Evolutionary conservation across 2,113 vertebrate genomes (phyloP).

Genomic region (Ochotona curzoniae): DNA sequence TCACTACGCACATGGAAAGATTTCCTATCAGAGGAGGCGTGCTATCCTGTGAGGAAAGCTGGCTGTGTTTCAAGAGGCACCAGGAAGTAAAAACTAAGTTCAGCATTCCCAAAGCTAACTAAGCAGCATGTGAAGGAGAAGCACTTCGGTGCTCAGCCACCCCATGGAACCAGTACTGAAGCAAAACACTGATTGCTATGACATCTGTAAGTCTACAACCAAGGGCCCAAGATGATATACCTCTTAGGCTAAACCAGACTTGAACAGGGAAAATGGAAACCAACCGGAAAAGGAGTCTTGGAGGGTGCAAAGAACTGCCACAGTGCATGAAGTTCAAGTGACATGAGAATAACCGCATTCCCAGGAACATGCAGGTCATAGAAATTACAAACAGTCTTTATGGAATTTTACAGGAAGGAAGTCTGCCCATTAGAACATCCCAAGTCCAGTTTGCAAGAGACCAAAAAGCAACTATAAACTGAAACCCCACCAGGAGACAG

Average conservation of each 20-base stretch:
- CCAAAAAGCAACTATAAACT: constrained; percentile 58
- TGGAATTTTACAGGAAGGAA: constrained; percentile 69
- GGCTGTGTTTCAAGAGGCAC: constrained; percentile 50
- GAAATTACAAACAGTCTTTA: constrained; percentile 53
- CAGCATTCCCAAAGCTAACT: constrained; percentile 37
- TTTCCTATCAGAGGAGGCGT: constrained; percentile 52
- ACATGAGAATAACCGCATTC: constrained; percentile 32
- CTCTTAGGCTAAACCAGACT: constrained; percentile 22
- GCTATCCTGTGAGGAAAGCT: constrained; percentile 65
- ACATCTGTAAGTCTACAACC: constrained; percentile 25
- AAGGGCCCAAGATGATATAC: constrained; percentile 8
- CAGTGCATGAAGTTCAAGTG: constrained; percentile 44
- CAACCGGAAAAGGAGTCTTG: constrained; percentile 38
- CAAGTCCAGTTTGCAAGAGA: constrained; percentile 37
- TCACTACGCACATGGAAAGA: neutral
- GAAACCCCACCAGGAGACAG: constrained; percentile 60
- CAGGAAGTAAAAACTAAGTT: constrained; percentile 47
- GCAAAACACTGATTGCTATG: neutral
- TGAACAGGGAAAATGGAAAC: constrained; percentile 33
- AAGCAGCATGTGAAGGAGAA: constrained; percentile 34
- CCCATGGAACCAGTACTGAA: constrained; percentile 5
- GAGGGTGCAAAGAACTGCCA: constrained; percentile 21
- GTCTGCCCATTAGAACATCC: constrained; percentile 18
- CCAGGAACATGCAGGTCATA: neutral
- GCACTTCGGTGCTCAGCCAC: neutral